A percentile compares a stretch with the other conserved stretches of the same genome.
Conservation (phyloP, 2,888 invertebrate genomes). For the Machimus atricapillus region DNA sequence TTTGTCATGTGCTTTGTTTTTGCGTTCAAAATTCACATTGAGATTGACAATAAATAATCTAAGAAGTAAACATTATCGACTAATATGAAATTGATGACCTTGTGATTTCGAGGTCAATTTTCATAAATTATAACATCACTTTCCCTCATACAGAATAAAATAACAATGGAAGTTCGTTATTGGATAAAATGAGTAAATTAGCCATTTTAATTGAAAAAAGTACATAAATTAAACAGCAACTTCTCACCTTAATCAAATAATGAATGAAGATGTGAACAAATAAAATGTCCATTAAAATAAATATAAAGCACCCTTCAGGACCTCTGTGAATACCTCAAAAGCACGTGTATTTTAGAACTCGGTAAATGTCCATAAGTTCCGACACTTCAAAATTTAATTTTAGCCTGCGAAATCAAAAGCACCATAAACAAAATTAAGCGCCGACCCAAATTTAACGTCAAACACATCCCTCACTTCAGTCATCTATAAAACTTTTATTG, state of each 20-base stretch:
- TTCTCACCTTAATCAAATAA: neutral
- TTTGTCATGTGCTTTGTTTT: too few relatives aligned
- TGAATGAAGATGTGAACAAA: neutral
- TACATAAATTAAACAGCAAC: neutral
- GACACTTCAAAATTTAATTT: constrained; percentile 1
- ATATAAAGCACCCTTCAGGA: neutral
- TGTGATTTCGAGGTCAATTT: too few relatives aligned
- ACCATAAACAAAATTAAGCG: constrained; percentile 9
- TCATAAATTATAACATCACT: too few relatives aligned
- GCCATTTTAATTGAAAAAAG: neutral
- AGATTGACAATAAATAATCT: too few relatives aligned
- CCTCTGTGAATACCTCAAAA: neutral
- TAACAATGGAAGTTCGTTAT: too few relatives aligned
- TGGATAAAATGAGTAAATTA: neutral
- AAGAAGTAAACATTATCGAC: too few relatives aligned
- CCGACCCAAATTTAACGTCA: neutral
- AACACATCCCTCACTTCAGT: neutral
- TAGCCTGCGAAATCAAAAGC: neutral
- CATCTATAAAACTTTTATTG: neutral
- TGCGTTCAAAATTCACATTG: too few relatives aligned
- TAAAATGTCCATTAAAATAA: neutral
- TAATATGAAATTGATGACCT: too few relatives aligned
- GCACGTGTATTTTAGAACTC: neutral
- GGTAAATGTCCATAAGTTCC: neutral
- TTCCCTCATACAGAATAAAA: too few relatives aligned